A percentile compares a stretch with the other conserved stretches of the same genome.
These are phyloP conservation scores for Lasioglossum zephyrum DNA, from an alignment of 2,888 invertebrate genomes.

Conservation along the genomic window DNA sequence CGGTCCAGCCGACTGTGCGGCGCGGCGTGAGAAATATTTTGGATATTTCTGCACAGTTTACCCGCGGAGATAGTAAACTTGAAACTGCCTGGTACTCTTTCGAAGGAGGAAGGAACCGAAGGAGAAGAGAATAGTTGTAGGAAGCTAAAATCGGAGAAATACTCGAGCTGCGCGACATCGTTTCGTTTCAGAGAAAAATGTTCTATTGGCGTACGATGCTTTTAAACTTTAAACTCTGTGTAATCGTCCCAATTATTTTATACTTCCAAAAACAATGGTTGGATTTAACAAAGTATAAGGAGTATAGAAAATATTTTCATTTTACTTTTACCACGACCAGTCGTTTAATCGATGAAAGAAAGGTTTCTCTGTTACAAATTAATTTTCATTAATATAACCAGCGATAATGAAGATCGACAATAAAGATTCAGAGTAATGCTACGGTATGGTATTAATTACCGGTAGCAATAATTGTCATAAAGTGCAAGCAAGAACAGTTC, in stretches of 20 bases:
- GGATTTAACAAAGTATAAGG: not conserved
- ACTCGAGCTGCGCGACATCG: not conserved
- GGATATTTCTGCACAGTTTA: not conserved
- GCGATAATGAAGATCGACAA: not conserved
- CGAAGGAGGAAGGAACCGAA: slow-evolving; percentile 2
- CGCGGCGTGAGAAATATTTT: not conserved
- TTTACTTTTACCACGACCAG: not conserved
- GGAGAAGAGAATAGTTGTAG: not conserved
- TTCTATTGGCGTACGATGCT: not conserved
- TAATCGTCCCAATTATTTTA: not conserved
- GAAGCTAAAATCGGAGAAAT: not conserved
- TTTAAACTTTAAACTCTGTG: not conserved
- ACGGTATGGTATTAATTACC: not conserved
- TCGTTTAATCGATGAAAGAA: not conserved
- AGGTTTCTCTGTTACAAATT: not conserved
- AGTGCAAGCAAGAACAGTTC: not conserved
- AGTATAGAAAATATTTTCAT: not conserved
- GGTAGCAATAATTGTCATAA: not conserved
- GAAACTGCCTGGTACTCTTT: not conserved
- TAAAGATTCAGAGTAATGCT: not conserved
- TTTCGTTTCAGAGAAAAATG: not conserved
- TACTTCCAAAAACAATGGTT: not conserved
- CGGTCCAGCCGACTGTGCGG: too few relatives aligned
- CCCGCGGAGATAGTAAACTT: not conserved
- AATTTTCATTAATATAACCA: not conserved